Conservation (phyloP, 2,888 invertebrate genomes). For the Globia sparganii region DNA sequence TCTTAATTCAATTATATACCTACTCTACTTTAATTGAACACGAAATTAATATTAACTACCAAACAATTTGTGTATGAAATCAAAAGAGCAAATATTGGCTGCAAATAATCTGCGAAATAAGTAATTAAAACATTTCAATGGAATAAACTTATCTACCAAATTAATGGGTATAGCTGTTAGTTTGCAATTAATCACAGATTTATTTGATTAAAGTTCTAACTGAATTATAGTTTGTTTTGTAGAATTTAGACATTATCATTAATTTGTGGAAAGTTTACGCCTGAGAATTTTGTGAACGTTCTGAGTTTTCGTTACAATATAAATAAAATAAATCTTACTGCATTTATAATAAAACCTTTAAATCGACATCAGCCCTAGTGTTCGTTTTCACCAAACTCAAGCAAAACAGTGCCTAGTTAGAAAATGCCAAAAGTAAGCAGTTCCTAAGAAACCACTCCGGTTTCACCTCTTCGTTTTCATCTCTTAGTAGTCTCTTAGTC, state of each 20-base stretch:
- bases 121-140: slow-evolving; percentile 29
- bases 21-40: slow-evolving; percentile 9
- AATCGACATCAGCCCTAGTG: too few species aligned
- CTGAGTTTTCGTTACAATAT: neutral
- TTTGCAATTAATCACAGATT: slow-evolving; percentile 19
- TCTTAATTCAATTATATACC: neutral
- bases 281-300: neutral
- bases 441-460: too few species aligned
- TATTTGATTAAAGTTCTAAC: slow-evolving; percentile 25
- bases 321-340: too few species aligned
- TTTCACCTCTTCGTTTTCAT: too few species aligned
- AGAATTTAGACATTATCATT: neutral
- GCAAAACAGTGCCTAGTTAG: too few species aligned
- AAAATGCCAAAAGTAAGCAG: too few species aligned
- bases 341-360: too few species aligned
- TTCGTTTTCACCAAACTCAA: too few species aligned
- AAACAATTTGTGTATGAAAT: slow-evolving; percentile 35
- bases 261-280: neutral
- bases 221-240: neutral
- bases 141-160: slow-evolving; percentile 24
- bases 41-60: slow-evolving; percentile 21
- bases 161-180: slow-evolving; percentile 22
- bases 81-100: slow-evolving; percentile 39
- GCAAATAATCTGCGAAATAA: slow-evolving; percentile 33
- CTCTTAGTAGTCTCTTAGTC: too few species aligned